Conservation (phyloP, 2,113 vertebrate species). For the Malaclemys terrapin region DNA sequence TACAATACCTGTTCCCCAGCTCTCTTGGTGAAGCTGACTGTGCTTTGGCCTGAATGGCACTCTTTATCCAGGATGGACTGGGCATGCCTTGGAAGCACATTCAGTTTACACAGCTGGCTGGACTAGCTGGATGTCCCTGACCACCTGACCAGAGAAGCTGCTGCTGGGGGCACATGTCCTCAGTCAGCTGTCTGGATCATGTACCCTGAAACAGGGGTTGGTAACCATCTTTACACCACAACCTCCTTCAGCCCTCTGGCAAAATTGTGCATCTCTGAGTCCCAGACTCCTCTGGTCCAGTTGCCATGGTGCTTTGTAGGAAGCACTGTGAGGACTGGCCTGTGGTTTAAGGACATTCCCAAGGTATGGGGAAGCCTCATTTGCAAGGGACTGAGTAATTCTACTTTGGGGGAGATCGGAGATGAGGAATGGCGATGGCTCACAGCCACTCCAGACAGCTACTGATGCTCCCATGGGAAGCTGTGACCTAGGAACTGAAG, state of each 20-base stretch:
- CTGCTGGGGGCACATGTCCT: accelerated
- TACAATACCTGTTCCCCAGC: slow-evolving; percentile 73
- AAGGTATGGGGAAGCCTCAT: not conserved
- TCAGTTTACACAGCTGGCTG: not conserved
- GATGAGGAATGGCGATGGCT: not conserved
- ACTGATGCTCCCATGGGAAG: not conserved
- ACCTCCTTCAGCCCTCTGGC: not conserved
- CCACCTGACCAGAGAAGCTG: not conserved
- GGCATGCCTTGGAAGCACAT: not conserved
- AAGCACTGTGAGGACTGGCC: not conserved
- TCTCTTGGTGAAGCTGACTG: not conserved
- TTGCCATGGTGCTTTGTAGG: not conserved
- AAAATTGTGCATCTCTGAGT: not conserved
- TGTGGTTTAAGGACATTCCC: not conserved
- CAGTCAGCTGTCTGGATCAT: not conserved
- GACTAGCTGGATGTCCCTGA: not conserved
- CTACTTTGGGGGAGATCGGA: not conserved
- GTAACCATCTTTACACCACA: not conserved
- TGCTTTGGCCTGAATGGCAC: not conserved
- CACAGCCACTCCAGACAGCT: not conserved
- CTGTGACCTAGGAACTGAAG: not conserved
- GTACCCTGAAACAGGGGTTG: not conserved
- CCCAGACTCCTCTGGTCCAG: not conserved
- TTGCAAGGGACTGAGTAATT: not conserved
- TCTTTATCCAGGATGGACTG: not conserved